Base-by-base conservation (phyloP, 1,140 invertebrate species). In the Spodoptera litura region DNA sequence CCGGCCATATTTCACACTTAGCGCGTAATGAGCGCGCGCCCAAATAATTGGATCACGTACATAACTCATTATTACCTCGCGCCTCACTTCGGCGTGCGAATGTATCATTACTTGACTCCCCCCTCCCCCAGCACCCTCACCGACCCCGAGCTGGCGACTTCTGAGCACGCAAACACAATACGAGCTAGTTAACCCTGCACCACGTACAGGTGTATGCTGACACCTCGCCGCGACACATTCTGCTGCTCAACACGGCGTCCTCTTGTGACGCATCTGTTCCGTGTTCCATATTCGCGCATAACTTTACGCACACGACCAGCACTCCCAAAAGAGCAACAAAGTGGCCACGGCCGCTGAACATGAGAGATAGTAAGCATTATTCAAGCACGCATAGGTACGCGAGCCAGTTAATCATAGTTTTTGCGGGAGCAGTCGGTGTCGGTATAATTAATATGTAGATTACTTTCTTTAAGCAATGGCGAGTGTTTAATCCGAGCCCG, bases 1-100 rank as follows among this genome's bases (percentile, higher is more conserved):
- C 90, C 87, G 84, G 90, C 91, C 85, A 95, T 95, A 95, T 94
- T 95, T 95, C 94, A 95, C 94, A 95, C 94, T 95, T 95, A 95
- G 92, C 90, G 89, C 88, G 93, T 95, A 95, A 95, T 95, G 93
- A 95, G 92, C 92, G 92, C 88, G 91, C 93, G 92, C 94, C 94
- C 91, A 95, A 95, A 95, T 95, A 95, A 95, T 95, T 95, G 94
- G 94, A 95, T 95, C 94, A 95, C 94, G 93, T 95, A 94, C 93
- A 95, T 95, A 95, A 95, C 89, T 95, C 94, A 95, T 95, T 95
- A 95, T 95, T 95, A 95, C 92, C 90, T 93, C 90, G 88, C 91
- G 87, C 90, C 88, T 90, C 87, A 89, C 84, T 91, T 88, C 87
- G 87, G 84, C 87, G 72, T 75, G 72, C 72, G 88, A 90, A 93